Evolutionary conservation across 1,140 invertebrate species (phyloP), one percentile per base, ranked within the genome.

Genomic region (Anastrepha obliqua): DNA sequence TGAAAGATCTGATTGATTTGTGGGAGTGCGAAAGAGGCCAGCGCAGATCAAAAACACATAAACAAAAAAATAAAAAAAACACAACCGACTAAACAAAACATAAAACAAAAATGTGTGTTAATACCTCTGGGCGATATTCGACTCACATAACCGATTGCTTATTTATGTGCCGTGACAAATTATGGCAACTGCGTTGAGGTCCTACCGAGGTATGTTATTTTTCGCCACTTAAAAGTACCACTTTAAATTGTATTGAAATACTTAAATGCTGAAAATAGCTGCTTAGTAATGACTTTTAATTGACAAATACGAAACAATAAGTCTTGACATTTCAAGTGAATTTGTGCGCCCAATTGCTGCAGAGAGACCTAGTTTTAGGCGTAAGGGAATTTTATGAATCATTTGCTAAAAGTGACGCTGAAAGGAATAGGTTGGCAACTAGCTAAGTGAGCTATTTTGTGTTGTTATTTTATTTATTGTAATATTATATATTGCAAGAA

Each of bases 281-380:
- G 74, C 74, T 81, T 81, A 81, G 74, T 81, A 81, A 81, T 81
- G 74, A n/a, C 55, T 81, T 81, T 81, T 55, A 81, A 81, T 81
- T 51, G 20, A 55, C 47, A 81, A 55, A 51, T 55, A 20, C 8
- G 74, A 81, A 81, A 58, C 74, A 81, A 81, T 81, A 55, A 81
- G 74, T 58, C 3, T 81, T 29, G 4, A 7, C 7, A 55, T 81
- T 55, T 51, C 20, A 74, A 47, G n/a, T 20, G 74, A 20, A 81
- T n/a, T 58, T 29, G 44, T n/a, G 42, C 47, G 70, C 15, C 5
- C n/a, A 44, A 74, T 74, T 74, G 13, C 44, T 81, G 2, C 17
- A 17, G 67, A 74, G 42, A 11, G 15, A 74, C 39, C 67, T 74
- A 74, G 44, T 44, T 44, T 74, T 74, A 74, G 15, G 39, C 13